Evolutionary conservation across 2,888 invertebrate species (phyloP), one percentile per base, ranked within the genome.

Genomic region (Meteorus cinctellus): DNA sequence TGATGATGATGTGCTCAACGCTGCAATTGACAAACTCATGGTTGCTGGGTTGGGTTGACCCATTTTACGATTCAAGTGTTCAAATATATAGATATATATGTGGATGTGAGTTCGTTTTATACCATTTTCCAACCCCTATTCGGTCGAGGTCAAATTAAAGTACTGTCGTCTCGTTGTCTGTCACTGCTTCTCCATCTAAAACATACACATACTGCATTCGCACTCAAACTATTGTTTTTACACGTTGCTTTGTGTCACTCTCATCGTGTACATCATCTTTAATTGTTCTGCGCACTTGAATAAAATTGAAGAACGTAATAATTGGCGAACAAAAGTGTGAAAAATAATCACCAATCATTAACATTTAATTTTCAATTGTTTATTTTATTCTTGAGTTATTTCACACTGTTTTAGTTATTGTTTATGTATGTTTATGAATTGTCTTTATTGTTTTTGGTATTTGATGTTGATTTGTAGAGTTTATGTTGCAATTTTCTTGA

Each of bases 41-140:
- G 79, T 81, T 81, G 83, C 79, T 81, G 83, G 83, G 82, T 82
- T 81, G 82, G 81, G 80, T 82, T 86, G 85, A 86, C 85, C 86
- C 84, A 86, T 84, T 84, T 71, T 34, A 24, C 29, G 31, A 59
- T 34, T 55, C 69, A 31, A 31, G 55, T 55, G 51, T n/a, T 51
- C 29, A 51, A 31, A 68, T 51, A 48, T n/a, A 48, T 48, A 70
- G 67, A 36, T 59, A 75, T 63, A 71, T 75, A 24, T 55, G n/a
- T 19, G 8, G 8, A 55, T 55, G n/a, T 8, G 19, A 24, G 10
- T 55, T 1, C 19, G 55, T 19, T 55, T 55, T 55, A 19, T 4
- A 55, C 19, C 55, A 55, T 55, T 55, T 55, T 55, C 24, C 55
- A 55, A 55, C 55, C 55, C 55, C 55, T 8, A 19, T 55, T 55